Base-by-base conservation (phyloP, 2,888 invertebrate genomes). In the Tetropium fuscum region DNA sequence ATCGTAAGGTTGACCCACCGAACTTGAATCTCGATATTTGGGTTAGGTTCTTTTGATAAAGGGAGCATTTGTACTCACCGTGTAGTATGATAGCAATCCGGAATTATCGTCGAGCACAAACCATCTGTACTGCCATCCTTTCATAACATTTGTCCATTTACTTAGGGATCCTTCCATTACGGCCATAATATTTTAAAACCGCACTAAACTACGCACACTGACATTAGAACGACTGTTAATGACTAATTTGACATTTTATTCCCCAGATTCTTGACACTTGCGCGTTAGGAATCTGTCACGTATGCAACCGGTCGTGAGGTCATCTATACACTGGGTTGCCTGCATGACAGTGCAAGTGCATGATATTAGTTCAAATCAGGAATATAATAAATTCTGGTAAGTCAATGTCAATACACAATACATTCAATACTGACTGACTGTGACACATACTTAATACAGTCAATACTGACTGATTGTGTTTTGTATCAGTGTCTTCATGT, bases 71-170 rank as follows among this genome's bases (percentile, higher is more conserved):
- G 63, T 62, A 87, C 93, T 88, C 84, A 97, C 97, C 82, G 98
- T 99, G 81, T 97, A 99, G 83, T 99, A 99, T 4, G 97, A 95
- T 59, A 99, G 87, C 63, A 98, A 87, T 49, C 97, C 98, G 72
- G 95, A 94, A 83, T 94, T 95, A 83, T 97, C 97, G 84, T 98
- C 98, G 74, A 99, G 84, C 74, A 98, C 98, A 84, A 99, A 99
- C 96, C 98, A 99, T 71, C 98, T 89, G 84, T 97, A 98, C 83
- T 99, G 98, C 98, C 98, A 99, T 70, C 98, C 98, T 82, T 94
- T 95, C 88, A 97, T 94, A 78, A 97, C 94, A 87, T 97, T 97
- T 70, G 97, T 97, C 96, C 96, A 97, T 87, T 97, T 97, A 84
- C 94, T 95, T 64, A 97, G 84, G 62, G 95, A 93, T 76, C 97